phyloP scores from a whole-genome alignment of 2,797 vertebrate genomes.

The Pangasius mekongensis region DNA sequence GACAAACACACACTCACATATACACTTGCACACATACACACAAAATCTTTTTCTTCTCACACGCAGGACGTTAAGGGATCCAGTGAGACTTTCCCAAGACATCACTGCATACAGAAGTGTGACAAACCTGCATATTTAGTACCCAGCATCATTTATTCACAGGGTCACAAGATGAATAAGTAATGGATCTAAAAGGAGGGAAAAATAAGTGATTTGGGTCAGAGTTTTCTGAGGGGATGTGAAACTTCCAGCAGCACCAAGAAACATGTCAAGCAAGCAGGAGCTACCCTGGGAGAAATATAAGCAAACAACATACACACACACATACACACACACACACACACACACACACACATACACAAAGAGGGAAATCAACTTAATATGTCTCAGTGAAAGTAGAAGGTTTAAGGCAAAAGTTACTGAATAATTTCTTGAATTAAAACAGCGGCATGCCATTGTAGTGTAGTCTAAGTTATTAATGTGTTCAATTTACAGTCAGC shows the following conservation, averaged over 20 bases:
- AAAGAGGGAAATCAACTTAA: neutral
- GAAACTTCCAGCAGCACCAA: slow-evolving; percentile 39
- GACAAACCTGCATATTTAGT: slow-evolving; percentile 18
- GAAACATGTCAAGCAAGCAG: slow-evolving; percentile 27
- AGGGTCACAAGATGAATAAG: slow-evolving; percentile 45
- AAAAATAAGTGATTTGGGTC: slow-evolving; percentile 49
- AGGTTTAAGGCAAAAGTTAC: too few relatives aligned
- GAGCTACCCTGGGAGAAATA: neutral
- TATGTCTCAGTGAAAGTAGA: neutral
- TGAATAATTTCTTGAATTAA: too few relatives aligned
- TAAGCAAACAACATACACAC: neutral
- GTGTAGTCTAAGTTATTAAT: neutral
- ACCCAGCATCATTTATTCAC: slow-evolving; percentile 42
- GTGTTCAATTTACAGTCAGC: neutral
- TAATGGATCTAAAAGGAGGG: slow-evolving; percentile 40
- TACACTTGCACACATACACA: slow-evolving; percentile 23
- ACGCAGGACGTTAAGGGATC: neutral
- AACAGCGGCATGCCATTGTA: neutral
- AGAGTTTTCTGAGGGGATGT: slow-evolving; percentile 33
- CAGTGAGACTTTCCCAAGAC: slow-evolving; percentile 14
- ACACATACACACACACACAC: neutral
- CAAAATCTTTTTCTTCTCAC: neutral
- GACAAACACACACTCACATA: slow-evolving; percentile 23
- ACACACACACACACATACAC: neutral
- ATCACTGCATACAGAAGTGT: slow-evolving; percentile 1